These are phyloP conservation scores for Zoroaster sp. DNA, from an alignment of 53 echinoderm and acorn worm genomes.

Conservation along the genomic window DNA sequence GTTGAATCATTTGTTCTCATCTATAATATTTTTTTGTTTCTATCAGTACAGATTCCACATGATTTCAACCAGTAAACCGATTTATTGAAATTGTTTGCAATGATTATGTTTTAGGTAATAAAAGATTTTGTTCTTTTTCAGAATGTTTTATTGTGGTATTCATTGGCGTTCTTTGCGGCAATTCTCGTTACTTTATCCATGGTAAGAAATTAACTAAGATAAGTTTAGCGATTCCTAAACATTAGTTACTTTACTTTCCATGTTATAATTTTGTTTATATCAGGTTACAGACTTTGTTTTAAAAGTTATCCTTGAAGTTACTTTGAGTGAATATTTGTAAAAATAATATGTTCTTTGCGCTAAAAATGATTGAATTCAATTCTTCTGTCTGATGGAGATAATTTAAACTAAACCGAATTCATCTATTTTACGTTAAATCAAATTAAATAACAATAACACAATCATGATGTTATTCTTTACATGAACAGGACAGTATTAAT, in stretches of 20 bases:
- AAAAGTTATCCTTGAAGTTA: no score
- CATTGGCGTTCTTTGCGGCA: constrained; percentile 61
- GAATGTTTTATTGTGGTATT: constrained; percentile 77
- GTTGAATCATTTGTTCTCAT: constrained; percentile 39
- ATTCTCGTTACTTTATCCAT: constrained; percentile 50
- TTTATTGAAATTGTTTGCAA: background rate
- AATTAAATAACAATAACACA: no score
- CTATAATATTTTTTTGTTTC: background rate
- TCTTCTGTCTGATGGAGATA: no score
- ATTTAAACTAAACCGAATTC: no score
- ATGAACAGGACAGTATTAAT: no score
- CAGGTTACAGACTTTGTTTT: no score
- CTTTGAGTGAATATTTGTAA: no score
- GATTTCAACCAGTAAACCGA: background rate
- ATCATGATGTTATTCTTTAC: no score
- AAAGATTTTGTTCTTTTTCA: constrained; percentile 1
- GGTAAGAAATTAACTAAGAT: constrained; percentile 17
- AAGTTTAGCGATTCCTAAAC: background rate
- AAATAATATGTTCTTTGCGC: no score
- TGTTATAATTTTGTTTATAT: background rate
- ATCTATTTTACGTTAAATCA: no score
- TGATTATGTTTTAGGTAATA: background rate
- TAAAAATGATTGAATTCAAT: no score
- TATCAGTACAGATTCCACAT: background rate
- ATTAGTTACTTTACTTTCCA: background rate